A percentile compares a stretch with the other conserved stretches of the same genome.
These are phyloP conservation scores for Leptarthrus brevirostris DNA, from an alignment of 2,888 invertebrate species.

Conservation along the genomic window DNA sequence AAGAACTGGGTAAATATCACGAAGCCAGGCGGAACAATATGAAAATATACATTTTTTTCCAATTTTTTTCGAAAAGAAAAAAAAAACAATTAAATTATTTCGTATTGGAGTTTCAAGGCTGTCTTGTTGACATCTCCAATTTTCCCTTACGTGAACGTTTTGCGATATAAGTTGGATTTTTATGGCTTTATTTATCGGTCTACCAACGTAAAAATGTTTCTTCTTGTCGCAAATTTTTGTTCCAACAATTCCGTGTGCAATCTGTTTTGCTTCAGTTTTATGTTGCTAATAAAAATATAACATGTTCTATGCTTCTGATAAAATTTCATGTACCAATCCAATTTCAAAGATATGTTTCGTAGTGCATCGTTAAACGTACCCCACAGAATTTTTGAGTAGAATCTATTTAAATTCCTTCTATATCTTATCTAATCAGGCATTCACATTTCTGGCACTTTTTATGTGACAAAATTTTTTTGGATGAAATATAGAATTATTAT, in stretches of 20 bases:
- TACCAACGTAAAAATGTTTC: background rate
- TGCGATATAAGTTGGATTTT: conserved; percentile 36
- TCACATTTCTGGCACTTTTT: background rate
- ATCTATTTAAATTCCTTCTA: background rate
- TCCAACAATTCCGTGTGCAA: conserved; percentile 35
- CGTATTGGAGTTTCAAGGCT: conserved; percentile 8
- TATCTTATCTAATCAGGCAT: background rate
- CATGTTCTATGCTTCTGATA: background rate
- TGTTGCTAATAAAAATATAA: conserved; percentile 18
- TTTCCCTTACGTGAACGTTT: conserved; percentile 36
- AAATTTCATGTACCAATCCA: background rate
- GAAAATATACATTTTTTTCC: conserved; percentile 52
- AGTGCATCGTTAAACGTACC: background rate
- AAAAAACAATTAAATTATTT: conserved; percentile 40
- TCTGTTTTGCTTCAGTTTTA: conserved; percentile 38
- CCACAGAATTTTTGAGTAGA: background rate
- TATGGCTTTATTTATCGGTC: conserved; percentile 33
- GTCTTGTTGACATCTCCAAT: conserved; percentile 8
- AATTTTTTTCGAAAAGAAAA: conserved; percentile 43
- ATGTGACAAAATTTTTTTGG: background rate
- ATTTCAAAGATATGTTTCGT: background rate
- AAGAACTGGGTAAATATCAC: conserved; percentile 94
- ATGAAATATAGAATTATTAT: background rate
- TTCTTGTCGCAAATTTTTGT: conserved; percentile 19
- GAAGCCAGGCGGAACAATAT: conserved; percentile 69